A percentile compares a stretch with the other conserved stretches of the same genome.
Conservation (phyloP, 2,113 vertebrate genomes). For the Rhabdornis inornatus region DNA sequence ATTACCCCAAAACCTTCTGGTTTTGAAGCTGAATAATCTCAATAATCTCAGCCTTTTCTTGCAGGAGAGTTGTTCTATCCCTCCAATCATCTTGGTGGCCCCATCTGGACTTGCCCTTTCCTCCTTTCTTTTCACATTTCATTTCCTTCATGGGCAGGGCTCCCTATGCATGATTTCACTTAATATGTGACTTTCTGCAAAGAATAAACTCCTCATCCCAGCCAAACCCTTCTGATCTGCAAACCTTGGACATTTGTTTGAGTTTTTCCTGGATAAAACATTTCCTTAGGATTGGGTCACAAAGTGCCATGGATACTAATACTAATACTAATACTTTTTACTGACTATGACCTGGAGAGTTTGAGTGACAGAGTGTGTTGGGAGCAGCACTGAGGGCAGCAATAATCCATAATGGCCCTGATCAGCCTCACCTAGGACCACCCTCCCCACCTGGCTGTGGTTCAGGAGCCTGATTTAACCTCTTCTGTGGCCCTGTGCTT, state of each 20-base stretch:
- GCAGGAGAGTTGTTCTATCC: neutral
- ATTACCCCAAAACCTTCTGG: neutral
- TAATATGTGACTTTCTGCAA: neutral
- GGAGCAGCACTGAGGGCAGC: neutral
- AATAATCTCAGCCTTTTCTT: neutral
- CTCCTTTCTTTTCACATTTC: rapidly evolving
- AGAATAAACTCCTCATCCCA: neutral
- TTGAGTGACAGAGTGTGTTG: neutral
- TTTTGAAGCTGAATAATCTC: neutral
- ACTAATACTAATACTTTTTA: neutral
- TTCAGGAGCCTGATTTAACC: neutral
- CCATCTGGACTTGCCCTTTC: neutral
- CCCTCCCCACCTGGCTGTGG: too few relatives aligned
- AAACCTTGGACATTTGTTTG: neutral
- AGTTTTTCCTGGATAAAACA: neutral
- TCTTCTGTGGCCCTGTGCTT: rapidly evolving
- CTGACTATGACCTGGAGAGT: rapidly evolving
- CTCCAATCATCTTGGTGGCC: neutral
- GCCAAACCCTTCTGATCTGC: neutral
- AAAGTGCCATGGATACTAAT: neutral
- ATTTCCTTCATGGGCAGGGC: rapidly evolving
- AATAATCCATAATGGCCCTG: neutral
- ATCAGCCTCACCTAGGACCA: neutral
- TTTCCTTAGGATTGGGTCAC: neutral
- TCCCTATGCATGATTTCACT: neutral